A percentile compares a stretch with the other conserved stretches of the same genome.
phyloP scores from a whole-genome alignment of 2,113 vertebrate genomes.

The Cichladusa arquata region DNA sequence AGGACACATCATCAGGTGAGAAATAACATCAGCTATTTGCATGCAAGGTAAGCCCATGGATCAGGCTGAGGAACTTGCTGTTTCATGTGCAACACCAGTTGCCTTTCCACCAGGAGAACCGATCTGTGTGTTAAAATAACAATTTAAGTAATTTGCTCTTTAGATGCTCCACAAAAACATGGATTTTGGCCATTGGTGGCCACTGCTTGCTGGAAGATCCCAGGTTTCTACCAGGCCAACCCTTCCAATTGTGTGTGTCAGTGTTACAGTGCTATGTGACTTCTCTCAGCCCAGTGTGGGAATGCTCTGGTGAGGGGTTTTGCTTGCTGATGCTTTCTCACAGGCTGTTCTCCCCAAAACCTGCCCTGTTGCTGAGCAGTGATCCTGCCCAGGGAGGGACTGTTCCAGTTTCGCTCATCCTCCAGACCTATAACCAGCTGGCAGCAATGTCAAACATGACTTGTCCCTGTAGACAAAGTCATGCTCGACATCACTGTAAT shows the following conservation, averaged over 20 bases:
- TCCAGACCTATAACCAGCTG: conserved; percentile 27
- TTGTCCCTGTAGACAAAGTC: conserved; percentile 18
- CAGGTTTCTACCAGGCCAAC: background rate
- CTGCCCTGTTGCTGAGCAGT: accelerated
- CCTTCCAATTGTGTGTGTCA: background rate
- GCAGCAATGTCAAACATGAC: background rate
- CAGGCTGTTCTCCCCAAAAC: background rate
- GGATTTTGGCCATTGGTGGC: background rate
- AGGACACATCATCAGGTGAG: background rate
- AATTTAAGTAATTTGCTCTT: background rate
- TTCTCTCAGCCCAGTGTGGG: accelerated
- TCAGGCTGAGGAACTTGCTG: background rate
- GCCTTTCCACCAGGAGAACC: background rate
- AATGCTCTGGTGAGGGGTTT: background rate
- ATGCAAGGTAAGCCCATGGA: background rate
- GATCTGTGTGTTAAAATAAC: background rate
- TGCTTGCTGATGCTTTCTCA: background rate
- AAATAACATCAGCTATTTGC: background rate
- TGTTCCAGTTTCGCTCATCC: background rate
- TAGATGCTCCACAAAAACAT: background rate
- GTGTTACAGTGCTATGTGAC: background rate
- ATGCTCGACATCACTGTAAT: background rate
- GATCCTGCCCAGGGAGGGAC: background rate
- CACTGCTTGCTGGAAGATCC: background rate
- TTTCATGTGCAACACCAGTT: background rate